These are phyloP conservation scores for Tanytarsus gracilentus DNA, from an alignment of 2,888 invertebrate genomes.

Conservation along the genomic window DNA sequence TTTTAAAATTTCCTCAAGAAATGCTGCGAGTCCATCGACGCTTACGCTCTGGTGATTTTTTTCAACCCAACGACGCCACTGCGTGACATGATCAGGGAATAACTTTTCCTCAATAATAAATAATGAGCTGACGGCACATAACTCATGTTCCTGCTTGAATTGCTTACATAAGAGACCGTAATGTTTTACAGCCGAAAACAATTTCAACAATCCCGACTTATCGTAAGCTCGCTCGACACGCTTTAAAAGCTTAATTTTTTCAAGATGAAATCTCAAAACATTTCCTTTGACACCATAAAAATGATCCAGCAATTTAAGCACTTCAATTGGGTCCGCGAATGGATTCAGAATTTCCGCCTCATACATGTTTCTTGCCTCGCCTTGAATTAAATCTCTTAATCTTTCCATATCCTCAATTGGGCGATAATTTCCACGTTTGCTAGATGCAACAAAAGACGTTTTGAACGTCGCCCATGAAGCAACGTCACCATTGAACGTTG, in stretches of 20 bases:
- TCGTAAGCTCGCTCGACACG: neutral
- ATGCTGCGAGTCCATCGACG: neutral
- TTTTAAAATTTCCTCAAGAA: neutral
- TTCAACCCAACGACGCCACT: neutral
- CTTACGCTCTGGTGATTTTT: neutral
- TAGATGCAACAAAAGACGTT: too few species aligned
- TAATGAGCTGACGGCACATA: neutral
- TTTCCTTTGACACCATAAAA: neutral
- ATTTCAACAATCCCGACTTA: neutral
- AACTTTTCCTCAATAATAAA: neutral
- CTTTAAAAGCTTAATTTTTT: neutral
- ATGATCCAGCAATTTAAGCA: neutral
- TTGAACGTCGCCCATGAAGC: too few species aligned
- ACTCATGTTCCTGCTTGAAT: neutral
- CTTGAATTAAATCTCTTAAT: neutral
- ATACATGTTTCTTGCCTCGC: neutral
- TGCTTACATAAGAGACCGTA: neutral
- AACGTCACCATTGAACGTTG: neutral
- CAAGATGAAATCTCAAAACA: neutral
- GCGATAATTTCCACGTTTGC: too few species aligned
- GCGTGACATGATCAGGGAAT: neutral
- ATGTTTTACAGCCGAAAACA: neutral
- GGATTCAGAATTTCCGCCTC: neutral
- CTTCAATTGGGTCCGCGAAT: neutral
- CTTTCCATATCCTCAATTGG: too few species aligned